Evolutionary conservation across 35 echinoderm and acorn worm genomes (phyloP).

Genomic region (Apostichopus japonicus): DNA sequence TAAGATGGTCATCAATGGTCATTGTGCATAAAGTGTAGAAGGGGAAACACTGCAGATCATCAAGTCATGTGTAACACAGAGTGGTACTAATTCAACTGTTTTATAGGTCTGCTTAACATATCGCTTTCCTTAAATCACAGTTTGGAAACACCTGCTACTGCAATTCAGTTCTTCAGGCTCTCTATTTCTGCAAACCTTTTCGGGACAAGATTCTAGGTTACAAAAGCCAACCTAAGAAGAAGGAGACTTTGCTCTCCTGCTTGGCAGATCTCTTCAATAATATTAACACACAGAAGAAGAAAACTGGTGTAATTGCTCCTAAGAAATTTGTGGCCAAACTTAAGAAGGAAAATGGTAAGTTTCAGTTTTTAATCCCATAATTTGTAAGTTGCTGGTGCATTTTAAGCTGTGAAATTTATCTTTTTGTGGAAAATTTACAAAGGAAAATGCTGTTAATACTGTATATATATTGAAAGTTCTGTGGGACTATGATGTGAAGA

Average conservation of each 20-base stretch:
- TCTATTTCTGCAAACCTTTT: conserved; percentile 99
- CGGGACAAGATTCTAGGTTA: conserved; percentile 87
- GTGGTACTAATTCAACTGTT: too few relatives aligned
- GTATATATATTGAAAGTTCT: too few relatives aligned
- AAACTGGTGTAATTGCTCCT: conserved; percentile 93
- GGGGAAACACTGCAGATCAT: too few relatives aligned
- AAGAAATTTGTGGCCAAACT: conserved; percentile 95
- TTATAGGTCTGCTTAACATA: too few relatives aligned
- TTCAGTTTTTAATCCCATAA: not conserved
- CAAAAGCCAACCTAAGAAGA: conserved; percentile 95
- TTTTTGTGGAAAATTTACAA: too few relatives aligned
- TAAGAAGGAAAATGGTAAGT: conserved; percentile 95
- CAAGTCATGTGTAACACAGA: too few relatives aligned
- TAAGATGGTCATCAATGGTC: too few relatives aligned
- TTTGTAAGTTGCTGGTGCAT: not conserved
- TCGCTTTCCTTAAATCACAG: conserved; percentile 36
- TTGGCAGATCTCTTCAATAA: conserved; percentile 94
- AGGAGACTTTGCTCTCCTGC: conserved; percentile 87
- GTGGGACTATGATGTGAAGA: too few relatives aligned
- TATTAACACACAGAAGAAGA: conserved; percentile 94
- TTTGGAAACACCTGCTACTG: conserved; percentile 99
- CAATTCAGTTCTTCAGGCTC: conserved; percentile 93
- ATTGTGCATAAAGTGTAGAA: too few relatives aligned
- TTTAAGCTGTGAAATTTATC: too few relatives aligned
- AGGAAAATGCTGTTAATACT: too few relatives aligned